Evolutionary conservation across 1,140 invertebrate genomes (phyloP).

Genomic region (Muscidifurax raptorellus): DNA sequence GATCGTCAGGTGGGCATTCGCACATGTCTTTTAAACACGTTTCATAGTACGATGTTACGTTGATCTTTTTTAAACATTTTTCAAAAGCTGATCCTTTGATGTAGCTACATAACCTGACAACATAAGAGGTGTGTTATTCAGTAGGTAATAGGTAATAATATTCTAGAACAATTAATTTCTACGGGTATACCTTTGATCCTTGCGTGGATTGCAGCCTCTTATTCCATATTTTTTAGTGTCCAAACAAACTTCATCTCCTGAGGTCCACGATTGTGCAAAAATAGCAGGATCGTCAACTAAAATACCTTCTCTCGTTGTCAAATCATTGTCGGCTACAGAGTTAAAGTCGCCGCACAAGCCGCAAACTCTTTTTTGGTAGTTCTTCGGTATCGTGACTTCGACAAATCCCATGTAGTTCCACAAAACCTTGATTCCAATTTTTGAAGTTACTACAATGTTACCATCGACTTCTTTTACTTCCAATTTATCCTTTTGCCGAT

Average conservation of each 20-base stretch:
- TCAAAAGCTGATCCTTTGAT: constrained; percentile 67
- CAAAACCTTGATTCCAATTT: constrained; percentile 86
- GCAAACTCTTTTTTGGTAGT: constrained; percentile 86
- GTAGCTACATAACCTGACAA: constrained; percentile 66
- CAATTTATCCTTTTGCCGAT: constrained; percentile 73
- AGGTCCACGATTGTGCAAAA: constrained; percentile 91
- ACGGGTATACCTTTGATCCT: constrained; percentile 66
- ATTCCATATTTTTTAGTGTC: constrained; percentile 65
- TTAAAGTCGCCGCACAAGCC: constrained; percentile 97
- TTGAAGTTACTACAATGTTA: constrained; percentile 79
- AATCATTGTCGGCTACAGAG: constrained; percentile 83
- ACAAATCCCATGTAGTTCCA: constrained; percentile 96
- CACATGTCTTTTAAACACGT: constrained; percentile 93
- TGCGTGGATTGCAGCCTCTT: constrained; percentile 58
- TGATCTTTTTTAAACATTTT: constrained; percentile 84
- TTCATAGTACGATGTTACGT: constrained; percentile 86
- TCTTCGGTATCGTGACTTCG: constrained; percentile 89
- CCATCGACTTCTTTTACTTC: constrained; percentile 79
- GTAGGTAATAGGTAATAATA: neutral
- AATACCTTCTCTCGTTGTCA: constrained; percentile 63
- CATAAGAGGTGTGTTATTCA: neutral
- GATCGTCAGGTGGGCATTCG: constrained; percentile 82
- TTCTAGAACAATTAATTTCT: neutral
- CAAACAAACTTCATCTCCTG: constrained; percentile 85
- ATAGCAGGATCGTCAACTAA: constrained; percentile 36